These are phyloP conservation scores for Neotragus pygmaeus DNA, from an alignment of 2,113 vertebrate species.

Conservation along the genomic window DNA sequence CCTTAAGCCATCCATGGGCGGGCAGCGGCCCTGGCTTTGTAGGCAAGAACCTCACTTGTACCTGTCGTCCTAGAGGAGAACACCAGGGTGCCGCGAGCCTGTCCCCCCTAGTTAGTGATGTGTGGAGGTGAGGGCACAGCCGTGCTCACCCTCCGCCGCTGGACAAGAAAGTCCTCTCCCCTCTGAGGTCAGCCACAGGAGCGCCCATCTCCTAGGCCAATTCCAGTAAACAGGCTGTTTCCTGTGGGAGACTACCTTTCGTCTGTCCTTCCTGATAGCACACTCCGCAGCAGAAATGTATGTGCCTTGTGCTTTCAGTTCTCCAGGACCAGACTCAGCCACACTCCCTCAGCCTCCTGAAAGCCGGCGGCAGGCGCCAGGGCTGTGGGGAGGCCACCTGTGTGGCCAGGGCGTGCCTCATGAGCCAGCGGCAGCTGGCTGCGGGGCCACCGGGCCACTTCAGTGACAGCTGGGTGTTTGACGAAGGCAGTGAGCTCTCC, in stretches of 20 bases:
- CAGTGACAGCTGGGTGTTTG: neutral
- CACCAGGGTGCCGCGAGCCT: rapidly evolving
- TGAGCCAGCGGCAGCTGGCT: neutral
- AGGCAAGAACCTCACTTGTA: neutral
- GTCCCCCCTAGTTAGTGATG: neutral
- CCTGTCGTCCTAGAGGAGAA: neutral
- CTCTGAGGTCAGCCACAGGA: neutral
- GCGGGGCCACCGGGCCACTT: neutral
- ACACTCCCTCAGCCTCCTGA: neutral
- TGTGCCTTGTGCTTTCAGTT: neutral
- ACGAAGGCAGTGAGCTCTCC: neutral
- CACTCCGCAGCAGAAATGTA: rapidly evolving
- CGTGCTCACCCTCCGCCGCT: neutral
- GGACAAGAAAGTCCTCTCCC: neutral
- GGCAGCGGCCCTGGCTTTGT: rapidly evolving
- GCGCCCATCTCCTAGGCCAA: neutral
- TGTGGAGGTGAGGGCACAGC: neutral
- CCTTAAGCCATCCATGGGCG: neutral
- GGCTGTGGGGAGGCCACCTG: rapidly evolving
- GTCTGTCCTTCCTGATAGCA: neutral
- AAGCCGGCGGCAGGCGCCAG: neutral
- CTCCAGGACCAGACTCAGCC: neutral
- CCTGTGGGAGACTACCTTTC: neutral
- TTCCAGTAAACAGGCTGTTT: neutral
- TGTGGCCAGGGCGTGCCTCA: neutral